Evolutionary conservation across 2,888 invertebrate genomes (phyloP).

Genomic region (Craniophora ligustri): DNA sequence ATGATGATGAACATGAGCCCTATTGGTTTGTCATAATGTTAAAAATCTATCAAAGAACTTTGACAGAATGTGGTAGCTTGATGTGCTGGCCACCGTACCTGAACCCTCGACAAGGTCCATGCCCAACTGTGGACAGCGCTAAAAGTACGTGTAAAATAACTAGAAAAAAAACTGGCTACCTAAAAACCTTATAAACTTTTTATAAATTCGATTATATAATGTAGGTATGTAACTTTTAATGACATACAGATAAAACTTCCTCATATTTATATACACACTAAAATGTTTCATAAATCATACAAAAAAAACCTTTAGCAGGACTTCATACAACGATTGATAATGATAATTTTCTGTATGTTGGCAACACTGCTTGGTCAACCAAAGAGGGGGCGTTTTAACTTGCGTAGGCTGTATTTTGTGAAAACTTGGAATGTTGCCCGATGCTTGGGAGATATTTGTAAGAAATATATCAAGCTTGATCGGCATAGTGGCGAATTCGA

Average conservation of each 20-base stretch:
- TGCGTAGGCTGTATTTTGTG: conserved; percentile 31
- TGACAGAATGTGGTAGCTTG: too few species aligned
- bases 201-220: too few species aligned
- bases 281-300: background rate
- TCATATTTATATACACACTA: background rate
- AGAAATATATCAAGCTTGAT: conserved; percentile 11
- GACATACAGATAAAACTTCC: background rate
- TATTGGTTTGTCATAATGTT: too few species aligned
- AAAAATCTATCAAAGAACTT: too few species aligned
- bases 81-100: too few species aligned
- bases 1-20: too few species aligned
- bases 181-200: too few species aligned
- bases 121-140: too few species aligned
- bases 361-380: conserved; percentile 23
- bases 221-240: too few species aligned
- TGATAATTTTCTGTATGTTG: conserved; percentile 27
- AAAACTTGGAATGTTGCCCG: conserved; percentile 36
- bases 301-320: background rate
- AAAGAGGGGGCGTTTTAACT: conserved; percentile 25
- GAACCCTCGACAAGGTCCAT: too few species aligned
- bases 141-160: too few species aligned
- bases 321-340: conserved; percentile 18
- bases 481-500: background rate
- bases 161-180: too few species aligned
- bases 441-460: conserved; percentile 18